Base-by-base conservation (phyloP, 2,888 invertebrate species). In the Leptinotarsa juncta region DNA sequence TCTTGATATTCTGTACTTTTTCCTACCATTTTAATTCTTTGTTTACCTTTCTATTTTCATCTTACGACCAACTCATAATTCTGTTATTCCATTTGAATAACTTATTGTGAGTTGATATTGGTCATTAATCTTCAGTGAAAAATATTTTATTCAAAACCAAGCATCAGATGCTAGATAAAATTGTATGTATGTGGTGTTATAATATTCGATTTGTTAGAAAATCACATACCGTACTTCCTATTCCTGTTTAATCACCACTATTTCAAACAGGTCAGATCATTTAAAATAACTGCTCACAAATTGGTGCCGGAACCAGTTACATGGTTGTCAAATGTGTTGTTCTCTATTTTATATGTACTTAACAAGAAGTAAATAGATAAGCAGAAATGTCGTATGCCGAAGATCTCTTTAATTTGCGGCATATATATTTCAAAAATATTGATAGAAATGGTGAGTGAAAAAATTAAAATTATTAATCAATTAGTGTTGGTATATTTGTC, bases 211-310 rank as follows among this genome's bases (percentile, higher is more conserved):
- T 79, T 75, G 74, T 78, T 73, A 75, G 73, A 80, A 78, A 81
- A 75, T 76, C 80, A 80, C 74, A 70, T 66, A 81, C 74, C 82
- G 81, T 81, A 78, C 72, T 81, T 82, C 82, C 82, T 78, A 80
- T 80, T 82, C 81, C 81, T 82, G 81, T 79, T 75, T 75, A 67
- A 76, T 77, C 77, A 75, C 70, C 70, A 53, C 69, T 76, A 70
- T 76, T 73, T 72, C 71, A 71, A 75, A 73, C 74, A 72, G 71
- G 75, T 76, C 77, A 74, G 72, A 77, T 72, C 74, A 67, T 72
- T 77, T 71, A 60, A 60, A 60, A 55, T 68, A 66, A 74, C 62
- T 65, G 55, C 57, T 57, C 55, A 60, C 69, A 60, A 57, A 69
- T 69, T 57, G 57, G 48, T 60, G 69, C 23, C 69, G 48, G 57